These are phyloP conservation scores for Varecia variegata DNA, from an alignment of 2,797 vertebrate species.

Conservation along the genomic window DNA sequence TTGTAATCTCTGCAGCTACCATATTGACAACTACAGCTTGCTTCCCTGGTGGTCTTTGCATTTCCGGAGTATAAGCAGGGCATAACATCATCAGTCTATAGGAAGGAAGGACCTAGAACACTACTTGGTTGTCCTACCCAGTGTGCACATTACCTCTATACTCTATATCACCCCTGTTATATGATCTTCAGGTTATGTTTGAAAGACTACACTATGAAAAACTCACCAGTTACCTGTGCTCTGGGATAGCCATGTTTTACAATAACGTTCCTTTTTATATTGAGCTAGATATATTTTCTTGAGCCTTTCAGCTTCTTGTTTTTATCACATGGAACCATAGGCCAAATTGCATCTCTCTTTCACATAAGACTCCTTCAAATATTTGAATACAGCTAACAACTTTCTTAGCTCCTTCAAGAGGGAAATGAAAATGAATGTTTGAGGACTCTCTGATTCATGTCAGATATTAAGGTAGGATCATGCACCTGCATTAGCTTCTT, in stretches of 20 bases:
- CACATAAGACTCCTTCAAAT: neutral
- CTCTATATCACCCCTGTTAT: neutral
- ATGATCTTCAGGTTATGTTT: neutral
- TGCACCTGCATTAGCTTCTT: neutral
- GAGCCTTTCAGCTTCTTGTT: neutral
- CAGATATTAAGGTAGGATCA: neutral
- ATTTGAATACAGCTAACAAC: neutral
- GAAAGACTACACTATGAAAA: neutral
- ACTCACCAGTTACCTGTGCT: neutral
- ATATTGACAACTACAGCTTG: neutral
- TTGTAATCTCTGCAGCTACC: neutral
- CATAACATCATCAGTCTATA: neutral
- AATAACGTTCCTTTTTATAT: neutral
- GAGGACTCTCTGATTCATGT: neutral
- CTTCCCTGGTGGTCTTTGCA: neutral
- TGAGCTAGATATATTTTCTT: neutral
- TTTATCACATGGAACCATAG: neutral
- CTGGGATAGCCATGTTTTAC: neutral
- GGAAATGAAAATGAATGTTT: neutral
- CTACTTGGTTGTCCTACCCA: neutral
- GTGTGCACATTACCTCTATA: neutral
- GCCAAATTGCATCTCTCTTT: neutral
- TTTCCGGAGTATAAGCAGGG: neutral
- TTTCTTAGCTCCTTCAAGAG: neutral
- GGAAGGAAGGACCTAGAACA: neutral